Evolutionary conservation across 2,113 vertebrate species (phyloP).

Genomic region (Anarhynchus alexandrinus): DNA sequence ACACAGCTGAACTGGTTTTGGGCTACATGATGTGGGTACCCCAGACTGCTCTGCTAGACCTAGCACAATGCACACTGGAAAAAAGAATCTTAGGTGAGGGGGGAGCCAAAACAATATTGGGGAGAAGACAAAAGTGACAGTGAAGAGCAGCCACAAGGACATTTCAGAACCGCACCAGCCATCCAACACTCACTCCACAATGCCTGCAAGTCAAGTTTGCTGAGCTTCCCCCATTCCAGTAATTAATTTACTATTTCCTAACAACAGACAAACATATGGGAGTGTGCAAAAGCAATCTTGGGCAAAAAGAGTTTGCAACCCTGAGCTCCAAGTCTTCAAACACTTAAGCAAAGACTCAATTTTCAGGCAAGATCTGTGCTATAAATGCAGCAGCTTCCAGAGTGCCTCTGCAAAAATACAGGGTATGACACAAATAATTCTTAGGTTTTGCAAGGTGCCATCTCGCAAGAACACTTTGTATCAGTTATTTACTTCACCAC

Average conservation of each 20-base stretch:
- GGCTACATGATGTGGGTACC: accelerated
- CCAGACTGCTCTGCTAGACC: neutral
- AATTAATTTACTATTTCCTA: neutral
- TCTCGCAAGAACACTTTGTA: neutral
- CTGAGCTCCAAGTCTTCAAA: neutral
- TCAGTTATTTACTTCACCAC: neutral
- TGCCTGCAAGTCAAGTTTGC: neutral
- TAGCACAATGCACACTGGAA: neutral
- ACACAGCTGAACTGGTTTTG: neutral
- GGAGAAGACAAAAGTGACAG: neutral
- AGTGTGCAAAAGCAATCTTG: neutral
- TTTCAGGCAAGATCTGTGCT: neutral
- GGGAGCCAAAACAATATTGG: neutral
- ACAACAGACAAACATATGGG: neutral
- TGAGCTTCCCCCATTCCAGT: neutral
- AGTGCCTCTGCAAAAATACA: neutral
- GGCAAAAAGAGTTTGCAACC: neutral
- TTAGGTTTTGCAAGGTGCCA: neutral
- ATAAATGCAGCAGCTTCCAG: neutral
- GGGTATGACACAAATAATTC: neutral
- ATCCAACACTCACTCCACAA: neutral
- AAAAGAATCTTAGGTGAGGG: neutral
- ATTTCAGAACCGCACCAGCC: neutral
- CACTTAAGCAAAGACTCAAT: neutral
- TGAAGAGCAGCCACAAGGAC: neutral